phyloP scores from a whole-genome alignment of 2,113 vertebrate species.

The Pseudorectes ferrugineus region DNA sequence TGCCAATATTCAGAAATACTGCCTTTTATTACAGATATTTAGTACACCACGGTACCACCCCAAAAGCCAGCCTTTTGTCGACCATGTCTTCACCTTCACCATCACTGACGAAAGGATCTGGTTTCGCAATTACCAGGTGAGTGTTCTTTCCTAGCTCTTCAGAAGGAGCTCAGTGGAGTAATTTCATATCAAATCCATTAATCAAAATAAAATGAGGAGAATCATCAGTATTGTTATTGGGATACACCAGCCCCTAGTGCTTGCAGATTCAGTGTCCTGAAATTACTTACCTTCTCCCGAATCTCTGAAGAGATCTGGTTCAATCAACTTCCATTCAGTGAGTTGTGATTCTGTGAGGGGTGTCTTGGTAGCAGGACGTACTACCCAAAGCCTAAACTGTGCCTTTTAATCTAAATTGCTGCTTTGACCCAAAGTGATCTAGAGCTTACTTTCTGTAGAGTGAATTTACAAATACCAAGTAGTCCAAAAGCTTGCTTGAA shows the following conservation, averaged over 20 bases:
- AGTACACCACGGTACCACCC: slow-evolving; percentile 93
- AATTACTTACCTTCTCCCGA: fast-evolving
- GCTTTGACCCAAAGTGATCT: neutral
- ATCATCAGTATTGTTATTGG: neutral
- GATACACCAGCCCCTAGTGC: neutral
- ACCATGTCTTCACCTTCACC: slow-evolving; percentile 92
- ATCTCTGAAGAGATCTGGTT: neutral
- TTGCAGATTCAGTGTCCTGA: neutral
- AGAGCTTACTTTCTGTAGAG: neutral
- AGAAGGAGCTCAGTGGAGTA: neutral
- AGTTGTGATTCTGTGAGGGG: neutral
- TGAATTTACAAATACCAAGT: neutral
- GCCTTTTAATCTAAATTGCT: neutral
- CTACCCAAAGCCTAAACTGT: neutral
- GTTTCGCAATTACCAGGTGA: slow-evolving; percentile 98
- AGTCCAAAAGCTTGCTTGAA: neutral
- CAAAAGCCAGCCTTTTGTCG: slow-evolving; percentile 95
- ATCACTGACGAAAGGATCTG: slow-evolving; percentile 91
- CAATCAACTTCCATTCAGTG: neutral
- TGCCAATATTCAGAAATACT: neutral
- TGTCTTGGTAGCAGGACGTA: neutral
- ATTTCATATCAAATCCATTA: neutral
- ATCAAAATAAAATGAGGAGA: neutral
- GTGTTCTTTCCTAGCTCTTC: neutral
- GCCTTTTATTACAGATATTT: slow-evolving; percentile 79